Conservation (phyloP, 2,797 vertebrate genomes). For the Pogonophryne albipinna region DNA sequence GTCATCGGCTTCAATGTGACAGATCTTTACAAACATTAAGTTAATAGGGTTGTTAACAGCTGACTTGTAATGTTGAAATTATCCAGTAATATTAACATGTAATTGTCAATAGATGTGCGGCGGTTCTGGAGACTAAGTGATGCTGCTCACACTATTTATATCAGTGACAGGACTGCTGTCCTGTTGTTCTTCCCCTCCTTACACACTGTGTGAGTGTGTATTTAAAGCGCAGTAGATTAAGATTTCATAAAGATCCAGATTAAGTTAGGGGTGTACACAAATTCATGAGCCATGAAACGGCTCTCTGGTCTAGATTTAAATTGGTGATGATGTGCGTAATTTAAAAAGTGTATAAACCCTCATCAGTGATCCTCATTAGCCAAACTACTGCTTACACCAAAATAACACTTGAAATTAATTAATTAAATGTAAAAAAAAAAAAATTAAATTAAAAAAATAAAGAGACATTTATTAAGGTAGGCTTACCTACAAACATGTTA, state of each 20-base stretch:
- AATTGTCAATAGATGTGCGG: slow-evolving; percentile 55
- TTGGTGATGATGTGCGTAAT: slow-evolving; percentile 45
- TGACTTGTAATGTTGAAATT: slow-evolving; percentile 7
- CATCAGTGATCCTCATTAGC: slow-evolving; percentile 21
- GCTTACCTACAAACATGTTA: not conserved
- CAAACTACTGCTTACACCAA: slow-evolving; percentile 23
- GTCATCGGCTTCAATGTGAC: slow-evolving; percentile 5
- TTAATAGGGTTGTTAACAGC: slow-evolving; percentile 4
- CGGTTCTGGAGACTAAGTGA: slow-evolving; percentile 78
- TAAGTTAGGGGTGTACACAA: slow-evolving; percentile 77
- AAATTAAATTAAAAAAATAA: not conserved
- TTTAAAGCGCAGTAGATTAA: slow-evolving; percentile 90
- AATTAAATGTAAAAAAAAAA: not conserved
- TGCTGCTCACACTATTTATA: slow-evolving; percentile 89
- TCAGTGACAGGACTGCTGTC: slow-evolving; percentile 87
- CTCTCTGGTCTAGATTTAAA: slow-evolving; percentile 40
- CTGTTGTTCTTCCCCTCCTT: slow-evolving; percentile 81
- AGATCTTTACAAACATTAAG: slow-evolving; percentile 11
- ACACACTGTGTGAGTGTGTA: slow-evolving; percentile 82
- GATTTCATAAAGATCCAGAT: slow-evolving; percentile 89
- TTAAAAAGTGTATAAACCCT: slow-evolving; percentile 32
- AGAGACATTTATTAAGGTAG: not conserved
- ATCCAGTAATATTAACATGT: slow-evolving; percentile 11
- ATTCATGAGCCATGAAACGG: slow-evolving; percentile 73
- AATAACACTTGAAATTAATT: not conserved